phyloP scores from a whole-genome alignment of 2,888 invertebrate species.

The Eupsilia transversa region DNA sequence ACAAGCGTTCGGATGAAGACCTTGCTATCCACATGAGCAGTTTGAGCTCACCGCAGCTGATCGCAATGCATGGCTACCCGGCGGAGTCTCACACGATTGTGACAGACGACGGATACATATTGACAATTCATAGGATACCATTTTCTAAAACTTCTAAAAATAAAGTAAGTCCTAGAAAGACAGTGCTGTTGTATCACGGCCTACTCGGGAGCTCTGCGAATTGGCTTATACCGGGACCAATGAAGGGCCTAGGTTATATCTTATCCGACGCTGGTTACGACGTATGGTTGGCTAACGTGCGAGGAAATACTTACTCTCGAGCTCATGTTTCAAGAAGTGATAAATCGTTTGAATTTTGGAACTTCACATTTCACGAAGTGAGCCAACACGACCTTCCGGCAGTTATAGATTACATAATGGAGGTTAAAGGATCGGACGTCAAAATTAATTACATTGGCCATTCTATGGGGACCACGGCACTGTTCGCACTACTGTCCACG shows the following conservation, averaged over 20 bases:
- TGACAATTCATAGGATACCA: constrained; percentile 95
- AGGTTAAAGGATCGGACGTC: constrained; percentile 81
- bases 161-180: constrained; percentile 80
- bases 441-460: constrained; percentile 95
- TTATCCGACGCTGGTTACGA: constrained; percentile 93
- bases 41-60: constrained; percentile 78
- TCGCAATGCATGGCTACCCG: constrained; percentile 91
- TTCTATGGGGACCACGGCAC: constrained; percentile 96
- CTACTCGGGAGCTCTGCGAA: constrained; percentile 94
- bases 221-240: constrained; percentile 93
- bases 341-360: constrained; percentile 92
- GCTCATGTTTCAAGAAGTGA: constrained; percentile 90
- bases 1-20: constrained; percentile 75
- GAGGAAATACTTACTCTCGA: constrained; percentile 94
- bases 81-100: constrained; percentile 93
- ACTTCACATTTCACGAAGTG: constrained; percentile 96
- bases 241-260: constrained; percentile 92
- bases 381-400: constrained; percentile 96
- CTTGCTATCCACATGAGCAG: constrained; percentile 82
- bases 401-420: constrained; percentile 92
- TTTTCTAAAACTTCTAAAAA: constrained; percentile 82
- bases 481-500: constrained; percentile 93
- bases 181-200: constrained; percentile 95
- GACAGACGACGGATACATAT: constrained; percentile 95
- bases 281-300: constrained; percentile 95